Evolutionary conservation across 1,140 invertebrate genomes (phyloP).

Genomic region (Heterodera schachtii): DNA sequence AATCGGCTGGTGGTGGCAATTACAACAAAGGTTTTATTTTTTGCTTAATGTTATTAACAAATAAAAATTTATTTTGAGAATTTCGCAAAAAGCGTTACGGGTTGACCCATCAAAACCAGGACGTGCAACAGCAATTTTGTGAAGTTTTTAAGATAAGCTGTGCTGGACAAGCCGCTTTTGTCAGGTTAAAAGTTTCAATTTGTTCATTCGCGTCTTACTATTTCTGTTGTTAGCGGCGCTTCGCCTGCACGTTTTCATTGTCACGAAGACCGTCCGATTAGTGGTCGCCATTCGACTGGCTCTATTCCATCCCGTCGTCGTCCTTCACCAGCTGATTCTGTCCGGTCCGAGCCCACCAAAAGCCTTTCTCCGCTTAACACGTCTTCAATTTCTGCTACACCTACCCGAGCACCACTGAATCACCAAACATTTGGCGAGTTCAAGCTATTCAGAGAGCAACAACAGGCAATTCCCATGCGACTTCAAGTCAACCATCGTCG

Average conservation of each 20-base stretch:
- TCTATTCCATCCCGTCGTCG: neutral
- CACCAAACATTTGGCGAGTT: conserved; percentile 23
- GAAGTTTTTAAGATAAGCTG: too few relatives aligned
- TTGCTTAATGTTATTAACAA: too few relatives aligned
- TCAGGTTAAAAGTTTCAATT: too few relatives aligned
- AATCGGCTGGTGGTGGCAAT: too few relatives aligned
- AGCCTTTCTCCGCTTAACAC: neutral
- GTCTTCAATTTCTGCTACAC: neutral
- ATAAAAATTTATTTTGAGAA: too few relatives aligned
- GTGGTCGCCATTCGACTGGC: neutral
- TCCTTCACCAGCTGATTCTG: neutral
- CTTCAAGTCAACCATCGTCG: conserved; percentile 30
- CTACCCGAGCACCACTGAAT: neutral
- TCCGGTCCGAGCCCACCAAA: neutral
- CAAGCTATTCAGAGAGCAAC: conserved; percentile 35
- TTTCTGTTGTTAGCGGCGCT: neutral
- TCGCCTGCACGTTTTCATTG: neutral
- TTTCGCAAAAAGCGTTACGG: too few relatives aligned
- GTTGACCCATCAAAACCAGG: too few relatives aligned
- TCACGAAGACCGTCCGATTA: neutral
- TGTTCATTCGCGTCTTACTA: neutral
- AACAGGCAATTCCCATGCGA: conserved; percentile 35
- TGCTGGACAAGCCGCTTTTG: too few relatives aligned
- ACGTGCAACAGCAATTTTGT: too few relatives aligned
- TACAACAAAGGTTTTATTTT: too few relatives aligned